Evolutionary conservation across 2,888 invertebrate genomes (phyloP), one percentile per base, ranked within the genome.

Genomic region (Acleris holmiana): DNA sequence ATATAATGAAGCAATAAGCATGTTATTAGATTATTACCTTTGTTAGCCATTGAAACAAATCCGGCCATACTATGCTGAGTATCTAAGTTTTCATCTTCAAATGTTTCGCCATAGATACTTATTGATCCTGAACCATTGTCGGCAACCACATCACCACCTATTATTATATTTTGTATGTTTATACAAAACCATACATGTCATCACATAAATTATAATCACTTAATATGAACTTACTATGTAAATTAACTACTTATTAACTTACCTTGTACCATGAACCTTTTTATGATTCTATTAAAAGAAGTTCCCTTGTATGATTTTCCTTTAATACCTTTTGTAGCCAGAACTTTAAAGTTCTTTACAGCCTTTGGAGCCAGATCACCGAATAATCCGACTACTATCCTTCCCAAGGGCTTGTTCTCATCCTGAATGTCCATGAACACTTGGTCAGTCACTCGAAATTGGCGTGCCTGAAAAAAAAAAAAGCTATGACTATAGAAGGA

Each of bases 181-280:
- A n/a, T n/a, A n/a, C 41, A 41, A n/a, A 41, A 35, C 10, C 13
- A 13, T 13, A 35, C 35, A 35, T 35, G 35, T 35, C 10, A 35
- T 13, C 35, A 35, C 13, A 13, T 35, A 35, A 13, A 13, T 35
- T 13, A 35, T 35, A 35, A 35, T 13, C 13, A 35, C 13, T 35
- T 35, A 35, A 35, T 35, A 35, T 13, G 10, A 35, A 35, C 35
- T 13, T 35, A 35, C 8, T 35, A 35, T 13, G 0, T 29, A 29
- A 4, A 29, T 35, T 13, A 35, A 35, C 35, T 35, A 35, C 35
- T 35, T 35, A 35, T 13, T 35, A 35, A 68, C 75, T 75, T 77
- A 97, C 97, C 98, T 94, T 98, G 98, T 75, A 99, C 95, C 95
- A 98, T 97, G 84, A 98, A 98, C 71, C 97, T 94, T 82, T 96